phyloP scores from a whole-genome alignment of 2,113 vertebrate genomes.

The Hippocampus mohnikei region DNA sequence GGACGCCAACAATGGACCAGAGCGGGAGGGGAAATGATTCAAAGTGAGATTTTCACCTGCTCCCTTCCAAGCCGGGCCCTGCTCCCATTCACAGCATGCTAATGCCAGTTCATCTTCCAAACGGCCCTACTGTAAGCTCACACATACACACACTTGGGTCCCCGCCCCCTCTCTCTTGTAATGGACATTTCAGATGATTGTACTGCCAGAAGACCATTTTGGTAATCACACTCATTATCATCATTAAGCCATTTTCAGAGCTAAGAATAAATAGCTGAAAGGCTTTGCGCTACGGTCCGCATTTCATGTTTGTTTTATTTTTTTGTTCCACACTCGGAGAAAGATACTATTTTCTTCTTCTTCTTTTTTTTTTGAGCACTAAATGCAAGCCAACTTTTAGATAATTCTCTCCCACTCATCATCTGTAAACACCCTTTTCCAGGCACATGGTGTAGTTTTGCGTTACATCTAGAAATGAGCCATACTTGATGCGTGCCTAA shows the following conservation, averaged over 20 bases:
- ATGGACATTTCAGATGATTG: constrained; percentile 64
- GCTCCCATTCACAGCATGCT: constrained; percentile 70
- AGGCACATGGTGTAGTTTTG: background rate
- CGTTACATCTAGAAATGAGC: background rate
- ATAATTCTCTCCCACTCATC: background rate
- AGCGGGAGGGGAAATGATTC: constrained; percentile 72
- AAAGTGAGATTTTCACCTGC: constrained; percentile 76
- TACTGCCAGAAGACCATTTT: constrained; percentile 51
- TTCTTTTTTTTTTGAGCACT: background rate
- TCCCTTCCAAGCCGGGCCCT: constrained; percentile 59
- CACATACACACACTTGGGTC: constrained; percentile 30
- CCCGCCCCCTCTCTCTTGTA: constrained; percentile 38
- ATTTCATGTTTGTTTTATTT: constrained; percentile 3
- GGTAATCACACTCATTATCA: constrained; percentile 64
- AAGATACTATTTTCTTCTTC: background rate
- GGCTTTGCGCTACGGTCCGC: constrained; percentile 12
- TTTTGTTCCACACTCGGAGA: background rate
- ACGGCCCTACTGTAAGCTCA: constrained; percentile 62
- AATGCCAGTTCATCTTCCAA: constrained; percentile 67
- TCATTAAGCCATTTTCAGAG: constrained; percentile 58
- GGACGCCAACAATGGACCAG: constrained; percentile 64
- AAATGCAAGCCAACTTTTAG: background rate
- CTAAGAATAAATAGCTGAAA: constrained; percentile 47
- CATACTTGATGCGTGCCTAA: background rate
- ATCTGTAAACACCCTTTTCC: background rate